Base-by-base conservation (phyloP, 2,113 vertebrate genomes). In the Melanostigma gelatinosum region DNA sequence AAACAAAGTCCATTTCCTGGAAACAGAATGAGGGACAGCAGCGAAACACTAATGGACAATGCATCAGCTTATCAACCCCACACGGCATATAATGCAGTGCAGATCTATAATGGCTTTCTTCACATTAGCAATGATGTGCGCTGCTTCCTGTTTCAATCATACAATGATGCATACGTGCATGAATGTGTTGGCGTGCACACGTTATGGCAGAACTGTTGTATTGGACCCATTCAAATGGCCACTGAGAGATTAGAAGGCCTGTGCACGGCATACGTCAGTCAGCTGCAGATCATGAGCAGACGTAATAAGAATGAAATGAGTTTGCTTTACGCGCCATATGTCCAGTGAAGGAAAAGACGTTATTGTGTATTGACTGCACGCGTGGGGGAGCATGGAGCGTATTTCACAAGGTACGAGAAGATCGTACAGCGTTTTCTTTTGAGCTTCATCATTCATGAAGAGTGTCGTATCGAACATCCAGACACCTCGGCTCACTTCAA, bases 1-100 rank as follows among this genome's bases (percentile, higher is more conserved):
- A 75, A 85, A 84, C 85, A 62, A 80, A 46, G 75, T 68, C 72
- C 42, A 29, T 60, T 85, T 85, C 40, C 80, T 54, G 52, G 0
- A 77, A 75, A 65, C 68, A 24, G 68, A 61, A 69, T 66, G 71
- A 80, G 13, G 13, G 71, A 80, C 61, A n/a, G 61, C 65, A 34
- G 62, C 73, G 16, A 36, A 60, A 67, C 79, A 22, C 27, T 63
- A 72, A 78, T 72, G 75, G 57, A 69, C 57, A 27, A 68, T 22
- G 10, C 27, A 62, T 54, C 72, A 48, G 52, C 18, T 64, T 55
- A 65, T 60, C 60, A 22, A 9, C 8, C 24, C 4, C 48, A 71
- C 48, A 36, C 69, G 57, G 8, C 22, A 2, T 22, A 9, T 27
- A 34, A 27, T 38, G 48, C 66, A 63, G 36, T 1, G 4, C 9